Evolutionary conservation across 2,797 vertebrate species (phyloP), one percentile per base, ranked within the genome.

Genomic region (Pelobates cultripes): DNA sequence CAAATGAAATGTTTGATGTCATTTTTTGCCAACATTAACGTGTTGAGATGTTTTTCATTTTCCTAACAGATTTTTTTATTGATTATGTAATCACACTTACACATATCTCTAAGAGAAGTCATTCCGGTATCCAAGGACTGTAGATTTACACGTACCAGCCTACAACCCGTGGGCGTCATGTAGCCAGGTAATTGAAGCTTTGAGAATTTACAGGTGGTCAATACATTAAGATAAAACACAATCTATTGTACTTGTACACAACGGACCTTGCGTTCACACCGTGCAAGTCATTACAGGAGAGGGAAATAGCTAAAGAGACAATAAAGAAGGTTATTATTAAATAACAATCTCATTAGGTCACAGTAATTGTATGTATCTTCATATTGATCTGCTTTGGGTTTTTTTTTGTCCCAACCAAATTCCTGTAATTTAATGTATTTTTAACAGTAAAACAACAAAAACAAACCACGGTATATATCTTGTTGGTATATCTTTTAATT

Each of bases 211-310:
- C 79, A 76, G 79, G 12, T 81, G 79, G 67, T 66, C 12, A 66
- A 69, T 47, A 69, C 79, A 80, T 80, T 69, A 69, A 75, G 79
- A 80, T 80, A 80, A 75, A 69, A 64, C 41, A 4, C 73, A 44
- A 70, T 80, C 72, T 40, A 60, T 67, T 60, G 53, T 75, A 51
- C 67, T 42, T 61, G 72, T 47, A 70, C 66, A 69, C 63, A 69
- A 17, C 0, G n/a, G 53, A 51, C 0, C 41, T 45, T 63, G 67
- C 28, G 67, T 55, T 76, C 70, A 81, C 73, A 81, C 14, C 0
- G 55, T 3, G 53, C 14, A n/a, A 67, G 53, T 41, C 47, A 70
- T 75, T 75, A 81, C 66, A 3, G 28, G 15, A 61, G 53, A 57
- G 66, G 8, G 7, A 8, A 47, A 15, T 17, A n/a, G 28, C 28